Conservation (phyloP, 2,888 invertebrate species). For the Drosophila diplacantha region DNA sequence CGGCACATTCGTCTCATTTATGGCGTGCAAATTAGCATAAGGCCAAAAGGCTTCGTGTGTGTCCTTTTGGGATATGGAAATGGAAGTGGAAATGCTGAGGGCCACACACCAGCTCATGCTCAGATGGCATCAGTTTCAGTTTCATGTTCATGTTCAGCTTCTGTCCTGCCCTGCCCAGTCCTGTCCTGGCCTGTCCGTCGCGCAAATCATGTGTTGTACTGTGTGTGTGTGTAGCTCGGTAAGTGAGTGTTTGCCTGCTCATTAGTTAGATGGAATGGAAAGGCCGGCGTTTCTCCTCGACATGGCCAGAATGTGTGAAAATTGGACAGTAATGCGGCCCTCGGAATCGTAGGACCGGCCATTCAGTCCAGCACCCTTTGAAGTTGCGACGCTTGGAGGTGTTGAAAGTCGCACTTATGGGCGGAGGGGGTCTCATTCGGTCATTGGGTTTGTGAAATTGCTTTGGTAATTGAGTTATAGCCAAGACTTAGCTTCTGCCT, state of each 20-base stretch:
- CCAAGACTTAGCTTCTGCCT: slow-evolving; percentile 10
- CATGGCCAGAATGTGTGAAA: slow-evolving; percentile 61
- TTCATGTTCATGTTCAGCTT: slow-evolving; percentile 10
- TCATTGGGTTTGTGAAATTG: slow-evolving; percentile 27
- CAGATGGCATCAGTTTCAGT: slow-evolving; percentile 38
- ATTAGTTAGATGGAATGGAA: slow-evolving; percentile 46
- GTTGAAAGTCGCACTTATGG: slow-evolving; percentile 35
- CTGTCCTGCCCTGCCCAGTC: slow-evolving; percentile 30
- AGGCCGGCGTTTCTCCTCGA: slow-evolving; percentile 8
- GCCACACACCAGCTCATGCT: slow-evolving; percentile 39
- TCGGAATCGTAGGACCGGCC: slow-evolving; percentile 3
- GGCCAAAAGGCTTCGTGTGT: slow-evolving; percentile 64
- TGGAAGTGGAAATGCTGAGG: slow-evolving; percentile 13
- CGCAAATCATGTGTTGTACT: slow-evolving; percentile 20
- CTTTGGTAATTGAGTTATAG: slow-evolving; percentile 28
- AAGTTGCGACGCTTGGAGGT: slow-evolving; percentile 46
- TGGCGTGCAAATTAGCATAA: slow-evolving; percentile 71
- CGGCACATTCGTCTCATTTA: slow-evolving; percentile 69
- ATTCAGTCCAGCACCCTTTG: slow-evolving; percentile 48
- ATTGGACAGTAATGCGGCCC: slow-evolving; percentile 57
- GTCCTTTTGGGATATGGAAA: slow-evolving; percentile 55
- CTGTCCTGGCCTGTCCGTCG: slow-evolving; percentile 8
- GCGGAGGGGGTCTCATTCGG: not conserved
- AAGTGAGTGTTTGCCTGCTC: slow-evolving; percentile 52
- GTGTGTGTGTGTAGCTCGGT: not conserved